These are phyloP conservation scores for Thymelicus sylvestris DNA, from an alignment of 2,888 invertebrate genomes.

Conservation along the genomic window DNA sequence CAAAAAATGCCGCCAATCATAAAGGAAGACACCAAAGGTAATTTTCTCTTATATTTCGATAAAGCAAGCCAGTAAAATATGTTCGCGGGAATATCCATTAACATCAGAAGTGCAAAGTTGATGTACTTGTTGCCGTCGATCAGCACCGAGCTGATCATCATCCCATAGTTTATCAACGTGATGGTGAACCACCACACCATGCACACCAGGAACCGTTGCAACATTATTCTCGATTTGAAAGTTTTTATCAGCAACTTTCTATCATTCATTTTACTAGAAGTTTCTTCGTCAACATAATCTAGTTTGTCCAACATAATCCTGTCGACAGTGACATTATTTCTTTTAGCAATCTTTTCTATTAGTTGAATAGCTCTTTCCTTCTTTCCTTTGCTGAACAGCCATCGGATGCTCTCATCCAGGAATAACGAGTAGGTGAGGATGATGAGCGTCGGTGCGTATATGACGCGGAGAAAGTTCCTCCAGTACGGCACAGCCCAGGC, in stretches of 20 bases:
- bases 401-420: slow-evolving; percentile 76
- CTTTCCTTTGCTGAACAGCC: slow-evolving; percentile 76
- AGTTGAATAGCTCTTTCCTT: slow-evolving; percentile 61
- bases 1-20: slow-evolving; percentile 73
- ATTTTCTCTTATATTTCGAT: slow-evolving; percentile 67
- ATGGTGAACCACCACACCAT: slow-evolving; percentile 80
- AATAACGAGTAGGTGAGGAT: slow-evolving; percentile 70
- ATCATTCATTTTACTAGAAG: slow-evolving; percentile 56
- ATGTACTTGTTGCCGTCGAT: slow-evolving; percentile 77
- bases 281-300: slow-evolving; percentile 65
- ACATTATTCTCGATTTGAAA: slow-evolving; percentile 72
- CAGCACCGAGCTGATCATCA: slow-evolving; percentile 79
- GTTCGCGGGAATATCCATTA: slow-evolving; percentile 78
- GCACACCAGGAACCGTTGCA: slow-evolving; percentile 73
- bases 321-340: slow-evolving; percentile 65
- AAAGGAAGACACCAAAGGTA: slow-evolving; percentile 68
- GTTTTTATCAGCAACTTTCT: slow-evolving; percentile 67
- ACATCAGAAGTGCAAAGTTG: slow-evolving; percentile 74
- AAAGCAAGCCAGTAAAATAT: slow-evolving; percentile 75
- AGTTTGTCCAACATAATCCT: slow-evolving; percentile 58
- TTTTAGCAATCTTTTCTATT: slow-evolving; percentile 70
- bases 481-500: slow-evolving; percentile 77
- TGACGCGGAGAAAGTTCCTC: slow-evolving; percentile 71
- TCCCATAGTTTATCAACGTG: slow-evolving; percentile 78
- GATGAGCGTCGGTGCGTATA: slow-evolving; percentile 74